Evolutionary conservation across 2,113 vertebrate species (phyloP), one percentile per base, ranked within the genome.

Genomic region (Plecturocebus donacophilus): DNA sequence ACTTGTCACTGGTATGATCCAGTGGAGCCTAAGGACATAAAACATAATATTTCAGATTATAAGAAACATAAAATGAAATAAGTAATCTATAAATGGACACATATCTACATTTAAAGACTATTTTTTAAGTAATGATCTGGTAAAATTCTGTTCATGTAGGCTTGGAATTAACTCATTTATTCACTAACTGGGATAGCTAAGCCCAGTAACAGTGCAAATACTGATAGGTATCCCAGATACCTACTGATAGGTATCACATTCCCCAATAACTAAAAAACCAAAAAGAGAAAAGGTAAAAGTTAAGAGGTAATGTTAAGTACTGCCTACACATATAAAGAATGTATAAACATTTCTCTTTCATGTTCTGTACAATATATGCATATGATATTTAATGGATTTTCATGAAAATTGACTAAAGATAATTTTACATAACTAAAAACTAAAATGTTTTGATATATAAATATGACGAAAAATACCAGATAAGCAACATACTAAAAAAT

Each of bases 1-100:
- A 99, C 98, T 99, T 99, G 94, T 99, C 99, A 98, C 99, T 99
- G 97, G 98, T 99, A 90, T 99, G 99, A 97, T 99, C 99, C 98
- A 99, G 98, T 49, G 99, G 98, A 91, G 98, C 97, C 99, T 99
- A 97, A 2, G 94, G 52, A 35, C 52, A 97, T 75, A 96, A 96
- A 97, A 73, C 16, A 83, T 54, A 96, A 56, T 70, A 84, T 54
- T 12, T 96, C 40, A 88, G 66, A 86, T 83, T 87, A 97, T 58
- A 9, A 88, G 47, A 80, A 96, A 90, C 14, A 85, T 86, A 71
- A 96, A 77, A 30, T 94, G 12, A 77, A 87, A 75, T 10, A 66
- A 91, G 17, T 38, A 96, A 71, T 38, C 90, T n/a, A 6, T 40
- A 91, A 87, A 94, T 21, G 9, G 7, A 84, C 17, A 92, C 1